A percentile compares a stretch with the other conserved stretches of the same genome.
Evolutionary conservation across 2,113 vertebrate genomes (phyloP).

Genomic region (Plotosus lineatus): DNA sequence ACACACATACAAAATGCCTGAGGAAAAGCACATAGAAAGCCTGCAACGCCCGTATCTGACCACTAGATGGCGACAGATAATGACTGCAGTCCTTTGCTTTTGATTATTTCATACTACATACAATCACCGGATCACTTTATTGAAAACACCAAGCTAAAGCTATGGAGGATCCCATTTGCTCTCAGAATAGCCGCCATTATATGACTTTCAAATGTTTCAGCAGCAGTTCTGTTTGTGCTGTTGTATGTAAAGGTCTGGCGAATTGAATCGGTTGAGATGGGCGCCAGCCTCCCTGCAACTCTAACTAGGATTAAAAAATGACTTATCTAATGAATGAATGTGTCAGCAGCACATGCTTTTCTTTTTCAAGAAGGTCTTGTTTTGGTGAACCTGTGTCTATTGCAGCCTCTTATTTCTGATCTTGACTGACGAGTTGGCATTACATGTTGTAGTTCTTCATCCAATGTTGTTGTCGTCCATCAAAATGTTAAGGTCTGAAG

Average conservation of each 20-base stretch:
- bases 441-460: not conserved
- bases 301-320: too few species aligned
- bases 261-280: too few species aligned
- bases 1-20: not conserved
- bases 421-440: not conserved
- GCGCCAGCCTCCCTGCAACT: too few species aligned
- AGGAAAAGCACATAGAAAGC: not conserved
- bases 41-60: not conserved
- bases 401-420: not conserved
- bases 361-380: too few species aligned
- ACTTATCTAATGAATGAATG: too few species aligned
- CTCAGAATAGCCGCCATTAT: not conserved
- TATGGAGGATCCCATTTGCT: not conserved
- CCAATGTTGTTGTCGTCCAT: not conserved
- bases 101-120: not conserved
- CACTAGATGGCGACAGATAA: conserved; percentile 20
- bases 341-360: too few species aligned
- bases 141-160: not conserved
- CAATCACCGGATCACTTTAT: not conserved
- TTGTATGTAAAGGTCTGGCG: too few species aligned
- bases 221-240: not conserved
- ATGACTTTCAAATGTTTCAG: not conserved
- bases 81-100: not conserved
- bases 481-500: too few species aligned
- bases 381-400: not conserved